A percentile compares a stretch with the other conserved stretches of the same genome.
These are phyloP conservation scores for Myotis findleyi DNA, from an alignment of 2,797 vertebrate species.

Conservation along the genomic window DNA sequence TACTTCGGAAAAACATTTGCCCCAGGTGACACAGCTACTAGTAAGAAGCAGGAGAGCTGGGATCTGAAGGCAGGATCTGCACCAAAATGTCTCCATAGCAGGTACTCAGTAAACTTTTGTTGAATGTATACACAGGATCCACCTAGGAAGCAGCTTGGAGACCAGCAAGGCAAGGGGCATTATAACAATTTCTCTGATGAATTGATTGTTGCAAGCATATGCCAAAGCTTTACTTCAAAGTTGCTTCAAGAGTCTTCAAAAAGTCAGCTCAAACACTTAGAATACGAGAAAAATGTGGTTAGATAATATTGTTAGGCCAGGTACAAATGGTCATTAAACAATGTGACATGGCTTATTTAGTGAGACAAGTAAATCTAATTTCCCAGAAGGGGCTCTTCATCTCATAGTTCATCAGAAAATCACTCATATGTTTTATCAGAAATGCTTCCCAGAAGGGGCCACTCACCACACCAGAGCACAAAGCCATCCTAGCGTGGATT, in stretches of 20 bases:
- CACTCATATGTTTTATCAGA: constrained; percentile 54
- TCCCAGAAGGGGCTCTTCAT: constrained; percentile 60
- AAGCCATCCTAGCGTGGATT: constrained; percentile 8
- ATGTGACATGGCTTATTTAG: constrained; percentile 52
- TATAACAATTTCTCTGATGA: constrained; percentile 41
- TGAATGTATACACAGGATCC: not conserved
- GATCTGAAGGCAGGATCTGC: not conserved
- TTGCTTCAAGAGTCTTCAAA: constrained; percentile 54
- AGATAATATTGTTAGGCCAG: constrained; percentile 43
- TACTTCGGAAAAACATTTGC: constrained; percentile 3
- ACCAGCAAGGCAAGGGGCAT: not conserved
- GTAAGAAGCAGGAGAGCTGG: not conserved
- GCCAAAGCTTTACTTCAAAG: constrained; percentile 58
- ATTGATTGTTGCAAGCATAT: not conserved
- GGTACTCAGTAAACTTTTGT: not conserved
- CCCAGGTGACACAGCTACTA: not conserved
- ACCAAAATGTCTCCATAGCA: not conserved
- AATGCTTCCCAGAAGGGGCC: constrained; percentile 47
- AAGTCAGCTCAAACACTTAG: constrained; percentile 25
- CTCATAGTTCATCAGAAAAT: constrained; percentile 74
- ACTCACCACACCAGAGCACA: constrained; percentile 33
- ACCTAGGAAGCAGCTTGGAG: not conserved
- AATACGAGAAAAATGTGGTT: constrained; percentile 45
- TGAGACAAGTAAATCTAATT: constrained; percentile 56
- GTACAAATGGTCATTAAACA: constrained; percentile 52